These are phyloP conservation scores for Lepus oiostolus DNA, from an alignment of 2,797 vertebrate species.

Conservation along the genomic window DNA sequence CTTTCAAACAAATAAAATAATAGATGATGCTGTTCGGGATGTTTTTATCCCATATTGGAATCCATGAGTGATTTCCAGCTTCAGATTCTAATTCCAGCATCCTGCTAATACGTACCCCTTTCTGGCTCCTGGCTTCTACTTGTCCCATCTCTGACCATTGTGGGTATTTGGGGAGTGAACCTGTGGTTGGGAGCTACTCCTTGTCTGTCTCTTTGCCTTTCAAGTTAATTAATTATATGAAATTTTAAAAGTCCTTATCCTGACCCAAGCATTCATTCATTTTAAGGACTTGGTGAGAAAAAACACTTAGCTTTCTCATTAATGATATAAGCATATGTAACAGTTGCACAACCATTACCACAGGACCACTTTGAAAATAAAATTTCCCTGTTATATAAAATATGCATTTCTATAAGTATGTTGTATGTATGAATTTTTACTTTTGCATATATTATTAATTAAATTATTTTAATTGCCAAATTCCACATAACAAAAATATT, in stretches of 20 bases:
- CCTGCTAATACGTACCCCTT: too few species aligned
- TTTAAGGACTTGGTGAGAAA: background rate
- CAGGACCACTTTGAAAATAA: background rate
- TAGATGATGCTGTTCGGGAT: too few species aligned
- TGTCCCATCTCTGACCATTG: too few species aligned
- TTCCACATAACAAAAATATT: background rate
- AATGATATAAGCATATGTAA: background rate
- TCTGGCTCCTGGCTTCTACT: too few species aligned
- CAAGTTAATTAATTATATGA: too few species aligned
- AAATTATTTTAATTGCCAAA: background rate
- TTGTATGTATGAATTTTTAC: background rate
- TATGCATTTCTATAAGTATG: background rate
- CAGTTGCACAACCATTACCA: background rate
- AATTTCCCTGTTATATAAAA: background rate
- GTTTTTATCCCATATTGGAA: too few species aligned
- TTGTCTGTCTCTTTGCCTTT: too few species aligned
- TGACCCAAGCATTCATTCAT: background rate
- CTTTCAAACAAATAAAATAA: too few species aligned
- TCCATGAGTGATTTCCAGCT: too few species aligned
- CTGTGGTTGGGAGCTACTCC: too few species aligned
- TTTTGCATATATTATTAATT: background rate
- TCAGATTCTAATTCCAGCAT: too few species aligned
- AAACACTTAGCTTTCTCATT: background rate
- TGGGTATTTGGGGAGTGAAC: too few species aligned
- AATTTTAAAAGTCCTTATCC: background rate